Conservation (phyloP, 2,113 vertebrate genomes). For the Electrona antarctica region DNA sequence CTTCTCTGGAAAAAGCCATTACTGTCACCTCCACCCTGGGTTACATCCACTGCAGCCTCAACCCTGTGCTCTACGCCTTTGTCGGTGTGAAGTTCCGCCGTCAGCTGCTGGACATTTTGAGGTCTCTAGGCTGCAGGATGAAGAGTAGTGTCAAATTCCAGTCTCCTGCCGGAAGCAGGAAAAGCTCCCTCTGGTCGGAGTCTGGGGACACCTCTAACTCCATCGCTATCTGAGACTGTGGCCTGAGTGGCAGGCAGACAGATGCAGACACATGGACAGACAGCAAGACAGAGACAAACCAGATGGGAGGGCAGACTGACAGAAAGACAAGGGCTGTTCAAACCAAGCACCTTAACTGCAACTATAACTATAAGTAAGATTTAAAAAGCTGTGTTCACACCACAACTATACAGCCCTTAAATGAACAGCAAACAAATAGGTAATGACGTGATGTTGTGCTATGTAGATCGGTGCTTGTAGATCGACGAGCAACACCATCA, state of each 20-base stretch:
- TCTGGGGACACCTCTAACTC: constrained; percentile 82
- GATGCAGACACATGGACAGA: background rate
- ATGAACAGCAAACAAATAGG: no score
- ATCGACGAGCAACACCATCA: no score
- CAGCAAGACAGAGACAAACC: background rate
- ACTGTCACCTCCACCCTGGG: constrained; percentile 76
- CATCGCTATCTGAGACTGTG: constrained; percentile 67
- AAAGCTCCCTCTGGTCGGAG: constrained; percentile 82
- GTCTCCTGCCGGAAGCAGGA: constrained; percentile 48
- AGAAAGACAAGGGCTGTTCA: background rate
- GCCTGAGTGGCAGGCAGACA: background rate
- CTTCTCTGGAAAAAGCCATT: constrained; percentile 63
- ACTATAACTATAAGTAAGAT: no score
- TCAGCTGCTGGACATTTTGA: constrained; percentile 77
- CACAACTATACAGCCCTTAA: no score
- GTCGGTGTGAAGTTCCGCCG: constrained; percentile 86
- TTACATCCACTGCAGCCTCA: constrained; percentile 87
- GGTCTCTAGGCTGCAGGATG: constrained; percentile 69
- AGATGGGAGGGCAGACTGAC: background rate
- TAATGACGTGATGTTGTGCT: no score
- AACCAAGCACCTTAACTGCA: no score
- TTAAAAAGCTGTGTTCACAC: no score
- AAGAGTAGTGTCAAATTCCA: constrained; percentile 29
- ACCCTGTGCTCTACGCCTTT: constrained; percentile 89
- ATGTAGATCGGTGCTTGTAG: no score